phyloP scores from a whole-genome alignment of 53 echinoderm and acorn worm genomes.

The Echinarachnius parma region DNA sequence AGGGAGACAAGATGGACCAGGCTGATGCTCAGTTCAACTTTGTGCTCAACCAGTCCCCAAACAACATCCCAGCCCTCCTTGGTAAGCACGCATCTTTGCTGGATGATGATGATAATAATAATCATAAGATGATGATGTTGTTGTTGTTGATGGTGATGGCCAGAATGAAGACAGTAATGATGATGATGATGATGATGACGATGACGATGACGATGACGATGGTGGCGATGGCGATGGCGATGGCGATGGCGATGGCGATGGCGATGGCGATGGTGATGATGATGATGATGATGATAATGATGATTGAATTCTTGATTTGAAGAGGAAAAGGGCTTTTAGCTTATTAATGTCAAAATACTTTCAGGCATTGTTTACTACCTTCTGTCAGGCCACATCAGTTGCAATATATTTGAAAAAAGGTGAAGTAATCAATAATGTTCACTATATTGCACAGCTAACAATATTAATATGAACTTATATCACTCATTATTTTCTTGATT shows the following conservation, averaged over 20 bases:
- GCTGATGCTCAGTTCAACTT: conserved; percentile 99
- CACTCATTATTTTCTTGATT: conserved; percentile 14
- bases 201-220: conserved; percentile 16
- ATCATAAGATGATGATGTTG: background rate
- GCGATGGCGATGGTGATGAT: background rate
- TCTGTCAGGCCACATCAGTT: too few relatives aligned
- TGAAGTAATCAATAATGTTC: too few relatives aligned
- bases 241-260: background rate
- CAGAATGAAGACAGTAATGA: background rate
- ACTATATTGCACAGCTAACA: too few relatives aligned
- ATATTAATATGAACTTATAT: too few relatives aligned
- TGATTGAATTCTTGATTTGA: too few relatives aligned
- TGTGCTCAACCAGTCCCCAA: conserved; percentile 94
- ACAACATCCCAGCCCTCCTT: conserved; percentile 91
- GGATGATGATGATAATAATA: background rate
- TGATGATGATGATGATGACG: conserved; percentile 2
- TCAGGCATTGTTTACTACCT: too few relatives aligned
- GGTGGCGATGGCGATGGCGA: background rate
- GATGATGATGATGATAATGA: conserved; percentile 6
- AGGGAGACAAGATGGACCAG: conserved; percentile 99
- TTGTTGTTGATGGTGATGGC: background rate
- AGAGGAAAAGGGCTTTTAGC: too few relatives aligned
- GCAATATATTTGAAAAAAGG: too few relatives aligned
- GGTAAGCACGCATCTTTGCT: conserved; percentile 59
- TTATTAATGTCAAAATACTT: too few relatives aligned